phyloP scores from a whole-genome alignment of 2,888 invertebrate genomes.

The Buathra laborator region DNA sequence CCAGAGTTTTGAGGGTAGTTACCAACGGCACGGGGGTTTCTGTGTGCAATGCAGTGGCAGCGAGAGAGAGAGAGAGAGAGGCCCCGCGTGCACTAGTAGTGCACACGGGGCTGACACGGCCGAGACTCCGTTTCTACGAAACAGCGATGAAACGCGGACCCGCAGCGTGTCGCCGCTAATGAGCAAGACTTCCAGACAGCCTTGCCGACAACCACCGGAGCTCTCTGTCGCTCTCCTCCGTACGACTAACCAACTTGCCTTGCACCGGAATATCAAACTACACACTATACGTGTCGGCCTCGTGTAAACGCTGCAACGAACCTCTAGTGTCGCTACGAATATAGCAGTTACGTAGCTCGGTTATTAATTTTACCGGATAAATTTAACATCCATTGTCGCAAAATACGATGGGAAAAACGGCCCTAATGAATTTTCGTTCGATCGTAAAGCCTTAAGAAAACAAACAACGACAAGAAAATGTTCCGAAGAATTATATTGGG shows the following conservation, averaged over 20 bases:
- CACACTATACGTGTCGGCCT: background rate
- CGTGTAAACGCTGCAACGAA: background rate
- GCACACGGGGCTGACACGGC: conserved; percentile 32
- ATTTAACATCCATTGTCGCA: no score
- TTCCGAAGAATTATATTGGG: no score
- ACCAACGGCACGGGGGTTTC: background rate
- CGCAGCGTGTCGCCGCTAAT: conserved; percentile 73
- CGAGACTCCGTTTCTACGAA: conserved; percentile 49
- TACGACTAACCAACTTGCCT: conserved; percentile 22
- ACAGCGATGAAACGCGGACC: conserved; percentile 59
- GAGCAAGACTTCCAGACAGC: conserved; percentile 75
- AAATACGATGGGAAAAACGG: no score
- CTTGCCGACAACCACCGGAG: conserved; percentile 23
- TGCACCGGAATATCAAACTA: conserved; percentile 42
- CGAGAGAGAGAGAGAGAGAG: no score
- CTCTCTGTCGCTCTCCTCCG: conserved; percentile 2
- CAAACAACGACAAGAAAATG: no score
- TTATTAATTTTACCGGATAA: no score
- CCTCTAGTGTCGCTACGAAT: background rate
- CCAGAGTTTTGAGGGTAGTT: conserved; percentile 28
- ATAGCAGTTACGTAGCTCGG: no score
- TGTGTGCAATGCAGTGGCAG: conserved; percentile 23
- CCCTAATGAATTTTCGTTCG: no score
- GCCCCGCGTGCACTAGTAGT: conserved; percentile 18
- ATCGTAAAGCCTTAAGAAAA: no score